Evolutionary conservation across 2,888 invertebrate genomes (phyloP), one percentile per base, ranked within the genome.

Genomic region (Caenorhabditis drosophilae): DNA sequence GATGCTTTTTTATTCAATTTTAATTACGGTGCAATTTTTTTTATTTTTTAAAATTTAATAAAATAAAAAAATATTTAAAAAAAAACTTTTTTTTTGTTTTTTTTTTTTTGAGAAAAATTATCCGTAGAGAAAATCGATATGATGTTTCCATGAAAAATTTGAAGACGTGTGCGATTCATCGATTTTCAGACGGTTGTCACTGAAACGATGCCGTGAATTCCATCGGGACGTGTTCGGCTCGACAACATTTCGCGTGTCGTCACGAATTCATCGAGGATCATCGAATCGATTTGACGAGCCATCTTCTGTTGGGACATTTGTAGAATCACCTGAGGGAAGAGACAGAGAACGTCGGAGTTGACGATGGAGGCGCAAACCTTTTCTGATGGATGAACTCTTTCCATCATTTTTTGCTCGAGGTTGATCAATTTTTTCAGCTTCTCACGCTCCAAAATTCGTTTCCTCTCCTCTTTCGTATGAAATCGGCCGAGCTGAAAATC

Each of bases 391-490:
- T 60, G 60, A 45, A 64, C 56, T 47, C 73, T 75, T 75, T 77
- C 84, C 83, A 76, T 83, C 81, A 75, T 50, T 42, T 70, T 69
- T 83, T 22, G 86, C 85, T 76, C 78, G 54, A 69, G 83, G 51
- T 84, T 83, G 49, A 82, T 78, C 50, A 88, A 87, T 41, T 85
- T 85, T 57, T 89, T 87, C 80, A 90, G 89, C 45, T 88, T 86
- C 1, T 90, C 89, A 52, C 88, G 88, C 79, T 90, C 90, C 75
- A 90, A 84, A 75, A 91, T 90, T 41, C 88, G 86, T 78, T 90
- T 90, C 2, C 90, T 87, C 71, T 91, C 90, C 73, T 90, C 90
- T 83, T 89, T 89, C 3, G 88, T 88, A 90, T 90, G 91, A 82
- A 90, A 91, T 27, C 90, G 87, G 6, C 90, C 90, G 18, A 84